Conservation (phyloP, 1,140 invertebrate species). For the Aphis gossypii region DNA sequence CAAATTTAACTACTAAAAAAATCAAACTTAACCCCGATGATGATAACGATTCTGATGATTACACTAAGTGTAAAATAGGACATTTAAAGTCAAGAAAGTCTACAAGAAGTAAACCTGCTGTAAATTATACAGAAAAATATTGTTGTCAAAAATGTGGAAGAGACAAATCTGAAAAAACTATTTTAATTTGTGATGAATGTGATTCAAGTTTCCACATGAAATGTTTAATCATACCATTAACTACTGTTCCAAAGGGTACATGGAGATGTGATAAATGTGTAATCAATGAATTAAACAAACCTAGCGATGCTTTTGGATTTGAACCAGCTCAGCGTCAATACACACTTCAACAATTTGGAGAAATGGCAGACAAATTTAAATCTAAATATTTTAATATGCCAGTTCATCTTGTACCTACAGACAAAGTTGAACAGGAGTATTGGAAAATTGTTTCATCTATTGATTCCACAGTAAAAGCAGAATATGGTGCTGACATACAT, state of each 20-base stretch:
- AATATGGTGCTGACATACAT: constrained; percentile 98
- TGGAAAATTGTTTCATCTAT: constrained; percentile 97
- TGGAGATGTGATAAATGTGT: constrained; percentile 94
- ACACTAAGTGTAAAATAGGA: constrained; percentile 48
- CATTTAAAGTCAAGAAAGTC: constrained; percentile 59
- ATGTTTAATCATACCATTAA: constrained; percentile 88
- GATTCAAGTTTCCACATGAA: constrained; percentile 98
- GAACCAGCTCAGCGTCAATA: constrained; percentile 94
- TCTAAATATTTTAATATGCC: constrained; percentile 98
- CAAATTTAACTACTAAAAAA: constrained; percentile 44
- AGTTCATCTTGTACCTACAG: constrained; percentile 86
- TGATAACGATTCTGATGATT: constrained; percentile 38
- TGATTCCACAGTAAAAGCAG: constrained; percentile 96
- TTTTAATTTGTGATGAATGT: constrained; percentile 97
- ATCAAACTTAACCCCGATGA: constrained; percentile 24
- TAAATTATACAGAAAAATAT: constrained; percentile 77
- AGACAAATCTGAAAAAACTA: constrained; percentile 92
- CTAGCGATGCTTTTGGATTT: constrained; percentile 94
- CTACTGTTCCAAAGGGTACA: constrained; percentile 92
- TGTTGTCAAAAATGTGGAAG: constrained; percentile 92
- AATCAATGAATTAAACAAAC: constrained; percentile 91
- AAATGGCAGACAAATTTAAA: constrained; percentile 99
- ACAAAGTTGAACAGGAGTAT: constrained; percentile 93
- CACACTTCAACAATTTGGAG: constrained; percentile 94
- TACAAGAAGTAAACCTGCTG: constrained; percentile 15